Evolutionary conservation across 1,140 invertebrate genomes (phyloP).

Genomic region (Leptinotarsa defecta): DNA sequence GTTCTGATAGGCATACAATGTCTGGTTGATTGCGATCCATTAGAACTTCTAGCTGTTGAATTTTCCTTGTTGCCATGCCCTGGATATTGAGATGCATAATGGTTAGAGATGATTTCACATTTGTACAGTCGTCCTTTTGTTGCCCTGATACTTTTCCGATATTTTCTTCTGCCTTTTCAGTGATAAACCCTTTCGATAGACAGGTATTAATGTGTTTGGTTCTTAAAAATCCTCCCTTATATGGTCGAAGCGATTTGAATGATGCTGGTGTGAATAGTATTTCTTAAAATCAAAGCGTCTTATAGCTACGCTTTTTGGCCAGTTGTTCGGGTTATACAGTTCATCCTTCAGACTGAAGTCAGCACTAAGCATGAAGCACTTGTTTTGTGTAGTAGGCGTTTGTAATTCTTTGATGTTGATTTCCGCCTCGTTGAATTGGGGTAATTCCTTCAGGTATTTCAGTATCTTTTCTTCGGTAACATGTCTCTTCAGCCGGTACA

Average conservation of each 20-base stretch:
- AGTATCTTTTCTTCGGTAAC: conserved; percentile 15
- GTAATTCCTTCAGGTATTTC: conserved; percentile 17
- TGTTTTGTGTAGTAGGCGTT: conserved; percentile 16
- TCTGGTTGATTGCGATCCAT: conserved; percentile 11
- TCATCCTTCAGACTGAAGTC: conserved; percentile 7
- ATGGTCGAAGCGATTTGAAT: conserved; percentile 11
- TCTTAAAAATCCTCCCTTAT: conserved; percentile 16
- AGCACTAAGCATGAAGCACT: conserved; percentile 1
- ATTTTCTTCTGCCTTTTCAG: conserved; percentile 12
- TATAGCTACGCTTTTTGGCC: conserved; percentile 3
- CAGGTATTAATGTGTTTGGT: conserved; percentile 11
- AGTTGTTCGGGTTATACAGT: not conserved
- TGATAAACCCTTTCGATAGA: conserved; percentile 11
- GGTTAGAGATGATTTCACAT: conserved; percentile 9
- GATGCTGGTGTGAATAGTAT: conserved; percentile 12
- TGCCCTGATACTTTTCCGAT: not conserved
- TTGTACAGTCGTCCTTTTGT: conserved; percentile 8
- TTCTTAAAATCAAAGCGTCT: conserved; percentile 15
- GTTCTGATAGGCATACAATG: conserved; percentile 13
- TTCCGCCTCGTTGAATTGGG: conserved; percentile 15
- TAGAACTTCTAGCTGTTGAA: conserved; percentile 17
- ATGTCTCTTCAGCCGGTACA: conserved; percentile 17
- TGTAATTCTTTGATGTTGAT: conserved; percentile 15
- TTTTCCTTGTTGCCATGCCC: conserved; percentile 14
- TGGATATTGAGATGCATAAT: conserved; percentile 18